Percentiles rank a stretch among this genome's conserved stretches.
These are phyloP conservation scores for Scleropages formosus DNA, from an alignment of 2,797 vertebrate genomes.

Conservation along the genomic window DNA sequence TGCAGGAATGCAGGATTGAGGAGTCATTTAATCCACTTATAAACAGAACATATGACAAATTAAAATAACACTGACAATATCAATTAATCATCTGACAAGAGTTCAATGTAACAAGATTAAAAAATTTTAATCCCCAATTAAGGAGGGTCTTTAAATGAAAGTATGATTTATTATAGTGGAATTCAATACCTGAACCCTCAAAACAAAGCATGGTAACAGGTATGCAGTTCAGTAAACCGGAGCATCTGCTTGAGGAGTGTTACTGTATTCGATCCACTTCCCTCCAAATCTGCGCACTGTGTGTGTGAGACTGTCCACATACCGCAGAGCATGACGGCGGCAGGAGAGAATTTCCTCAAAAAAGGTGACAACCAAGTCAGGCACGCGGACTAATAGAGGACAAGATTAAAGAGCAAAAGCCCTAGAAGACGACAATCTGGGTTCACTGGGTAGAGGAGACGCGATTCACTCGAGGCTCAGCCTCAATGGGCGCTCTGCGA, in stretches of 20 bases:
- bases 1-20: background rate
- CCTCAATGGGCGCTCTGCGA: background rate
- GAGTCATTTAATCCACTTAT: background rate
- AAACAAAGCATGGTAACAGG: conserved; percentile 9
- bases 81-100: background rate
- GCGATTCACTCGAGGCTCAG: too few relatives aligned
- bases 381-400: background rate
- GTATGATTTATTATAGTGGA: conserved; percentile 11
- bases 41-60: background rate
- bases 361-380: conserved; percentile 8
- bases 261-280: background rate
- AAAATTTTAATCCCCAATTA: background rate
- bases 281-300: background rate
- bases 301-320: background rate
- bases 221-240: background rate
- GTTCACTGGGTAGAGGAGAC: background rate
- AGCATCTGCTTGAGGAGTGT: background rate
- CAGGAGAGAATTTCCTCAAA: background rate
- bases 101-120: conserved; percentile 13
- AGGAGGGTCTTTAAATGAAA: conserved; percentile 17
- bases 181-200: background rate
- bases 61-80: conserved; percentile 8
- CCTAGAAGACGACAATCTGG: background rate
- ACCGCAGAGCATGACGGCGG: background rate
- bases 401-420: background rate